phyloP scores from a whole-genome alignment of 2,797 vertebrate species.

The Chelidonichthys spinosus region DNA sequence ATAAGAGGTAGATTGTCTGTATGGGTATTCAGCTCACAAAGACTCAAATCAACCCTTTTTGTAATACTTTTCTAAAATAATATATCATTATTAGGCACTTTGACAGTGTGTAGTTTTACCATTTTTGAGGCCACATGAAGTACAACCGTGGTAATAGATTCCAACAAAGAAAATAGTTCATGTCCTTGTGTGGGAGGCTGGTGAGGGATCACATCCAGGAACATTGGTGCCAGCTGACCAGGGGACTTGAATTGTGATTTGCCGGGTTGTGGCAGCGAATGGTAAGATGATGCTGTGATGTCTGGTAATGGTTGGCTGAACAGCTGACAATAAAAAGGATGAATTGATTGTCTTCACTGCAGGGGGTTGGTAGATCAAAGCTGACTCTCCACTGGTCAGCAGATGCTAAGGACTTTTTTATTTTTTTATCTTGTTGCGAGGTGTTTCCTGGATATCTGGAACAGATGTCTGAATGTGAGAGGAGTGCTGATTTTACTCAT shows the following conservation, averaged over 20 bases:
- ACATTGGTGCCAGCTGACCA: neutral
- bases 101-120: neutral
- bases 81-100: neutral
- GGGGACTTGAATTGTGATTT: neutral
- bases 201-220: neutral
- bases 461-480: slow-evolving; percentile 13
- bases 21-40: no score
- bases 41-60: neutral
- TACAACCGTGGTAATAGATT: neutral
- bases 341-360: slow-evolving; percentile 20
- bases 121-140: neutral
- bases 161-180: neutral
- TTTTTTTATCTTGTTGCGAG: slow-evolving; percentile 2
- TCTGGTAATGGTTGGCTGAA: slow-evolving; percentile 19
- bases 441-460: slow-evolving; percentile 15
- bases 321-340: slow-evolving; percentile 17
- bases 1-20: neutral
- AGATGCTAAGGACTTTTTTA: slow-evolving; percentile 15
- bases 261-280: slow-evolving; percentile 1
- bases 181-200: neutral
- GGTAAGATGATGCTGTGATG: slow-evolving; percentile 4
- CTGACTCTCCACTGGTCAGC: neutral
- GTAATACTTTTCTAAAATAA: neutral
- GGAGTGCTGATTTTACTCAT: neutral
- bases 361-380: slow-evolving; percentile 26